Conservation (phyloP, 2,113 vertebrate species). For the Tor tambroides region DNA sequence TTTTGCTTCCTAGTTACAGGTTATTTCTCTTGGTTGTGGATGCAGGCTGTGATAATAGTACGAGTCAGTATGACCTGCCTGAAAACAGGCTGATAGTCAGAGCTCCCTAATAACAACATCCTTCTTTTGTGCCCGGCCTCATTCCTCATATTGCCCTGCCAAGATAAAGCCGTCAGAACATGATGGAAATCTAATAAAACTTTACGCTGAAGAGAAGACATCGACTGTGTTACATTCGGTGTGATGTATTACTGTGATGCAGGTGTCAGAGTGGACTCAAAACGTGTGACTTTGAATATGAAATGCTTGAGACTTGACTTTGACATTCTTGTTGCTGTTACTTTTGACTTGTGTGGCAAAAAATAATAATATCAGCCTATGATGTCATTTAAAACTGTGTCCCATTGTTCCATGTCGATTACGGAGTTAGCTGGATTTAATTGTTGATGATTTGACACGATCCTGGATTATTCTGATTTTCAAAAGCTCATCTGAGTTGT, state of each 20-base stretch:
- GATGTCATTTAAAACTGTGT: background rate
- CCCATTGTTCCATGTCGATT: background rate
- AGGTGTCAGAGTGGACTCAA: background rate
- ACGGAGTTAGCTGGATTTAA: background rate
- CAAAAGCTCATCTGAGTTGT: background rate
- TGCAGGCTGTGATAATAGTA: constrained; percentile 35
- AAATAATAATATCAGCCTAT: background rate
- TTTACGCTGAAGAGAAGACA: background rate
- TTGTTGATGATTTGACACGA: constrained; percentile 19
- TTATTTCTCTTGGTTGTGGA: constrained; percentile 24
- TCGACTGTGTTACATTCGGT: background rate
- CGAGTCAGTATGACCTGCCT: constrained; percentile 10
- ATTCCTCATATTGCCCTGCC: constrained; percentile 44
- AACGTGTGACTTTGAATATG: background rate
- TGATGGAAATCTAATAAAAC: constrained; percentile 53
- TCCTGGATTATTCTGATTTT: background rate
- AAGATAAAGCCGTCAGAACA: constrained; percentile 53
- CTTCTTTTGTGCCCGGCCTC: constrained; percentile 46
- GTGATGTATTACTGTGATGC: constrained; percentile 2
- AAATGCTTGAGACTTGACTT: background rate
- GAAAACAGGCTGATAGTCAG: constrained; percentile 33
- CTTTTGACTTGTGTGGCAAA: background rate
- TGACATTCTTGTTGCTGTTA: background rate
- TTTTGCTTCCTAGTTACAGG: background rate
- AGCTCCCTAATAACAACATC: constrained; percentile 31